Evolutionary conservation across 2,113 vertebrate species (phyloP).

Genomic region (Ondatra zibethicus): DNA sequence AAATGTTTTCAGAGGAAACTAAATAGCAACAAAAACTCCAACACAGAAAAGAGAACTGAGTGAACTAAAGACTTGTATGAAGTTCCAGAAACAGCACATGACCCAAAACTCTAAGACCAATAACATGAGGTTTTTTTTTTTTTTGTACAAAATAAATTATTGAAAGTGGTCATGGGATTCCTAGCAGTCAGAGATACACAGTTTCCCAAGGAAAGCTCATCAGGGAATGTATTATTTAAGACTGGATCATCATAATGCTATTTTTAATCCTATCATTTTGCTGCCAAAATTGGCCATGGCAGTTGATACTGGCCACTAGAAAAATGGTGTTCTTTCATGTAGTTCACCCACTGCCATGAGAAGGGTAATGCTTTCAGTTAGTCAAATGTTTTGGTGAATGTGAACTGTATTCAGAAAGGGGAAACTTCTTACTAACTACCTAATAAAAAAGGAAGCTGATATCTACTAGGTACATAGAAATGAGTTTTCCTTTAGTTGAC

Average conservation of each 20-base stretch:
- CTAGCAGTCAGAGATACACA: constrained; percentile 54
- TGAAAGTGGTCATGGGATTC: constrained; percentile 42
- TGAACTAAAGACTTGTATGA: background rate
- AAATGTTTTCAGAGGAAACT: background rate
- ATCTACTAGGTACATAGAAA: constrained; percentile 5
- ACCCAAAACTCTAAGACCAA: constrained; percentile 29
- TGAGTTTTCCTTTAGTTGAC: constrained; percentile 7
- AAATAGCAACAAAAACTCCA: constrained; percentile 13
- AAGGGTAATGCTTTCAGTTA: constrained; percentile 20
- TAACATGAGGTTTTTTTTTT: background rate
- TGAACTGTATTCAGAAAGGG: constrained; percentile 22
- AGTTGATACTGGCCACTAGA: constrained; percentile 49
- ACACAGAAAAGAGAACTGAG: constrained; percentile 40
- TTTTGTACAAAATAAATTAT: constrained; percentile 44
- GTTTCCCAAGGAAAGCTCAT: constrained; percentile 63
- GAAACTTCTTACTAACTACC: constrained; percentile 13
- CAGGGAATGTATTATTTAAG: constrained; percentile 73
- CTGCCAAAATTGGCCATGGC: constrained; percentile 63
- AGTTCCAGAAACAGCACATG: constrained; percentile 61
- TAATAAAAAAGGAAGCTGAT: constrained; percentile 48
- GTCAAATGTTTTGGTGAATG: constrained; percentile 28
- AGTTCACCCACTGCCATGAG: constrained; percentile 61
- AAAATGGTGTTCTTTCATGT: constrained; percentile 74
- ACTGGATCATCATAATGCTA: constrained; percentile 17
- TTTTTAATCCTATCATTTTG: constrained; percentile 58